Conservation (phyloP, 2,113 vertebrate genomes). For the Syngnathoides biaculeatus region DNA sequence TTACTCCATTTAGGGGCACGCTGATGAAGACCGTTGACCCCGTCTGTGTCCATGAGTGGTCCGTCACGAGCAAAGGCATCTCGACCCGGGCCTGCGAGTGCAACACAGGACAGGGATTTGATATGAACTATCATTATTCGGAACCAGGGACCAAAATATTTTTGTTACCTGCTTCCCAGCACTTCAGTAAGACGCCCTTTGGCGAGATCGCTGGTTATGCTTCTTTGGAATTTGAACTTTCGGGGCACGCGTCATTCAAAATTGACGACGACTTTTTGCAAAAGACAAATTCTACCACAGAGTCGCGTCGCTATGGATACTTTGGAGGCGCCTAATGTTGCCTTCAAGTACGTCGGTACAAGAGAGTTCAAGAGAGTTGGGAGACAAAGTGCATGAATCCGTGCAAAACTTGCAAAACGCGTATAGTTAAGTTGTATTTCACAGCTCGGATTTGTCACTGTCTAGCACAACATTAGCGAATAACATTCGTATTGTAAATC, state of each 20-base stretch:
- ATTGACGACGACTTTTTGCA: background rate
- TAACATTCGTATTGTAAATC: too few species aligned
- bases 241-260: background rate
- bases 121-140: background rate
- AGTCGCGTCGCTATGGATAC: slow-evolving; percentile 39
- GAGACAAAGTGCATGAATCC: too few species aligned
- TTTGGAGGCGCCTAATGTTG: background rate
- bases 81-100: background rate
- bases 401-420: too few species aligned
- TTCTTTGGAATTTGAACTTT: background rate
- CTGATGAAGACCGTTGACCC: slow-evolving; percentile 67
- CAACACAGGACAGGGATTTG: background rate
- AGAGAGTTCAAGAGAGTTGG: too few species aligned
- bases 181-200: background rate
- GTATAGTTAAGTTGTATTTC: too few species aligned
- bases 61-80: slow-evolving; percentile 82
- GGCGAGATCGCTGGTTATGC: background rate
- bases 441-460: too few species aligned
- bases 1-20: slow-evolving; percentile 77
- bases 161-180: background rate
- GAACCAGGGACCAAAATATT: background rate
- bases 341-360: background rate
- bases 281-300: background rate
- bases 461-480: too few species aligned
- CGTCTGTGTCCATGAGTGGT: slow-evolving; percentile 83